Conservation (phyloP, 2,113 vertebrate species). For the Gambusia holbrooki region DNA sequence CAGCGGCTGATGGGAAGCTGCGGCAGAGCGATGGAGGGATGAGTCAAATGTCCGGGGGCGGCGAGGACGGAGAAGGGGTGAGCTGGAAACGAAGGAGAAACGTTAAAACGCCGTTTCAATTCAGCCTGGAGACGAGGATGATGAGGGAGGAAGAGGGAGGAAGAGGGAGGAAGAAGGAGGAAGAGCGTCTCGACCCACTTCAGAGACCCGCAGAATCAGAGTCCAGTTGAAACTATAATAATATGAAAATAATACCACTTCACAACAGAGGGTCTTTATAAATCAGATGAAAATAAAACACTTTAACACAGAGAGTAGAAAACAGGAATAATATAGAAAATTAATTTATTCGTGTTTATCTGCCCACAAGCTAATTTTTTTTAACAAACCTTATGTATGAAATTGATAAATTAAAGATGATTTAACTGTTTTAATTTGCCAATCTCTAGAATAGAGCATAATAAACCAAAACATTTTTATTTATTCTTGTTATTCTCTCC, state of each 20-base stretch:
- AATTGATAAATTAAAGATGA: neutral
- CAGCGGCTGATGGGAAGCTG: slow-evolving; percentile 87
- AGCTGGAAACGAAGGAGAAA: slow-evolving; percentile 76
- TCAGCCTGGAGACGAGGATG: neutral
- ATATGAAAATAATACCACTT: neutral
- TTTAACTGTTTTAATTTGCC: neutral
- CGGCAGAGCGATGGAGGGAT: slow-evolving; percentile 81
- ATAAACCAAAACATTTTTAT: too few species aligned
- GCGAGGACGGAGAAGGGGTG: slow-evolving; percentile 93
- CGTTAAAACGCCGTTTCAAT: neutral
- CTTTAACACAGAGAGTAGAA: too few species aligned
- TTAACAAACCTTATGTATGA: neutral
- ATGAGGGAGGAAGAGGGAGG: neutral
- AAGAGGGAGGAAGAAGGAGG: neutral
- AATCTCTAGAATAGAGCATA: too few species aligned
- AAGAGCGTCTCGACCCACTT: neutral
- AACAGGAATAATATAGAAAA: neutral
- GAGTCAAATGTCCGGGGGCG: slow-evolving; percentile 78
- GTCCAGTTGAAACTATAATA: neutral
- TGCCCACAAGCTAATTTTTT: neutral
- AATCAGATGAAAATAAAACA: too few species aligned
- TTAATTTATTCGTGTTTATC: neutral
- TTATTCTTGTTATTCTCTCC: neutral
- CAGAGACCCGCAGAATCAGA: neutral
- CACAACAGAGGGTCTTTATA: neutral